A percentile compares a stretch with the other conserved stretches of the same genome.
Conservation (phyloP, 2,797 vertebrate species). For the Artibeus lituratus region DNA sequence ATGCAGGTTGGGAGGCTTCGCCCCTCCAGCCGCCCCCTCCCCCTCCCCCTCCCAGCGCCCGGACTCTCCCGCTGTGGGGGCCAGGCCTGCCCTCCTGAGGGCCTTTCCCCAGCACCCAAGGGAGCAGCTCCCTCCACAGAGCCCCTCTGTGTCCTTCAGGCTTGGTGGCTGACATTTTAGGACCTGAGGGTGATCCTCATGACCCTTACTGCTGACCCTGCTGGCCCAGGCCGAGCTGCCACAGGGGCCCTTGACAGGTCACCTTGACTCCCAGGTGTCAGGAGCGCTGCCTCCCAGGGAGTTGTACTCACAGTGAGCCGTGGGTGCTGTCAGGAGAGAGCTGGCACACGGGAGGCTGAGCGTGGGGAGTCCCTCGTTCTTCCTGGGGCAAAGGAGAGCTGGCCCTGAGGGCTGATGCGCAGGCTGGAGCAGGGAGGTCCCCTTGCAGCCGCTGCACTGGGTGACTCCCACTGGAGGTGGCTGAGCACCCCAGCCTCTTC, state of each 20-base stretch:
- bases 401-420: background rate
- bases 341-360: rapidly evolving
- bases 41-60: background rate
- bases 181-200: background rate
- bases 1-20: background rate
- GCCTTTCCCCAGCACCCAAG: background rate
- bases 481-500: background rate
- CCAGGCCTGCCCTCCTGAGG: background rate
- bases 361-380: background rate
- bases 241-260: background rate
- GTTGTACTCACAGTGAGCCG: rapidly evolving
- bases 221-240: background rate
- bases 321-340: background rate
- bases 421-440: rapidly evolving
- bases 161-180: background rate
- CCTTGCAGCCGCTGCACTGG: rapidly evolving
- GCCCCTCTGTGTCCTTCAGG: background rate
- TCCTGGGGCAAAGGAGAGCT: background rate
- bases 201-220: background rate
- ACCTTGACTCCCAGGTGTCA: background rate
- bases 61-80: conserved; percentile 52
- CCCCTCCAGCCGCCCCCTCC: background rate
- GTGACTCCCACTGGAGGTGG: background rate
- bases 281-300: background rate
- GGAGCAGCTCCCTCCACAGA: background rate